These are phyloP conservation scores for Heterohyrax brucei DNA, from an alignment of 2,797 vertebrate species.

Conservation along the genomic window DNA sequence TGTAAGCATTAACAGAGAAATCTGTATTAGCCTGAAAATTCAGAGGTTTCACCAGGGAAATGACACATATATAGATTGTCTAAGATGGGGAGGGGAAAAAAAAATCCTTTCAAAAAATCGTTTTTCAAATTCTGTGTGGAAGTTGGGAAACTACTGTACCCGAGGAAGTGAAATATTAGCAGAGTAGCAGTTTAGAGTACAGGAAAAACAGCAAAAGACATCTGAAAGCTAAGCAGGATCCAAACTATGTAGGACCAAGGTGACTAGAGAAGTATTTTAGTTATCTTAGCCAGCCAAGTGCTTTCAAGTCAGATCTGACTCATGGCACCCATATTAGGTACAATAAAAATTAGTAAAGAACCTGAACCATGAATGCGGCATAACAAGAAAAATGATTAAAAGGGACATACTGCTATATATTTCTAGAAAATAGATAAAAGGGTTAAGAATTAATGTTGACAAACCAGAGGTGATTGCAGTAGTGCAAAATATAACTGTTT, in stretches of 20 bases:
- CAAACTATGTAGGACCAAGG: background rate
- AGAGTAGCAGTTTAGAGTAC: background rate
- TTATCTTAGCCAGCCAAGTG: background rate
- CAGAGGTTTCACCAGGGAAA: conserved; percentile 15
- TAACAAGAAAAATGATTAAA: background rate
- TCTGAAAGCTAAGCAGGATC: background rate
- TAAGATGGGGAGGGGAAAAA: background rate
- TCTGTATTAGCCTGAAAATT: conserved; percentile 15
- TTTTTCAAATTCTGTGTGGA: background rate
- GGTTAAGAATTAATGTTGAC: background rate
- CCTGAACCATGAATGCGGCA: background rate
- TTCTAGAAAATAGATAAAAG: background rate
- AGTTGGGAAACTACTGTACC: background rate
- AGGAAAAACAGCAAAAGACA: background rate
- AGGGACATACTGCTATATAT: background rate
- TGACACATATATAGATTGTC: background rate
- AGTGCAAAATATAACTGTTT: background rate
- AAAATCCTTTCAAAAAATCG: conserved; percentile 54
- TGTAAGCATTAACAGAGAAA: background rate
- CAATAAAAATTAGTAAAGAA: background rate
- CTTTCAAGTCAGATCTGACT: too few relatives aligned
- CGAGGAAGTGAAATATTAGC: background rate
- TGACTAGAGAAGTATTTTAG: background rate
- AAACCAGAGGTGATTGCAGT: background rate
- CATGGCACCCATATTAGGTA: background rate